Conservation (phyloP, 2,797 vertebrate species). For the Notoglanidium macrostoma region DNA sequence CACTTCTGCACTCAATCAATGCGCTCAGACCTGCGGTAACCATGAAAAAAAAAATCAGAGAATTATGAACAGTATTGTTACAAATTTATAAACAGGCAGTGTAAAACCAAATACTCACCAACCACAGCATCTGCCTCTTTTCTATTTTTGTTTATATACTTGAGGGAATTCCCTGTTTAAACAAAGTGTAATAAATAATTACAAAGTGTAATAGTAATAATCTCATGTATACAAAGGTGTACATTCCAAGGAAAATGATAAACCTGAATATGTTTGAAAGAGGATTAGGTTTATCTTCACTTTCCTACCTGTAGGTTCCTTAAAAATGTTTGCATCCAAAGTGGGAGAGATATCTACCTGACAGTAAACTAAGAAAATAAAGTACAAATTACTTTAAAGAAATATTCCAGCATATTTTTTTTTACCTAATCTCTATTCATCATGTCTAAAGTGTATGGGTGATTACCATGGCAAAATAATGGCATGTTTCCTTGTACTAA, state of each 20-base stretch:
- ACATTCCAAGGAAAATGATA: background rate
- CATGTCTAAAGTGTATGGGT: background rate
- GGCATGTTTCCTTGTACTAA: background rate
- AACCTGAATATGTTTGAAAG: background rate
- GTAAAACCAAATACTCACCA: constrained; percentile 20
- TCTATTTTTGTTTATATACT: constrained; percentile 9
- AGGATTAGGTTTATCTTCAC: background rate
- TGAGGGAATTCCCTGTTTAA: constrained; percentile 3
- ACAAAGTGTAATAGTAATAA: background rate
- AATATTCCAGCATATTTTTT: background rate
- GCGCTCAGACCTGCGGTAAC: constrained; percentile 44
- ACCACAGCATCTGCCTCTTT: constrained; percentile 24
- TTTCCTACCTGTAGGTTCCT: constrained; percentile 18
- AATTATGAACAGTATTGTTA: background rate
- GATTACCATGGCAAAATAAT: background rate
- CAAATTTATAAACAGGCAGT: background rate
- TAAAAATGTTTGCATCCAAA: background rate
- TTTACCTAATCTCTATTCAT: background rate
- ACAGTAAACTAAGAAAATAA: constrained; percentile 8
- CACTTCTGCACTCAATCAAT: constrained; percentile 47
- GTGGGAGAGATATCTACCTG: background rate
- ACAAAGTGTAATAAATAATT: background rate
- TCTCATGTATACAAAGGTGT: background rate
- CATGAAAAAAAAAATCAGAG: constrained; percentile 2
- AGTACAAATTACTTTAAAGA: background rate